These are phyloP conservation scores for Monoplex corrugatus DNA, from an alignment of 2,888 invertebrate genomes.

Conservation along the genomic window DNA sequence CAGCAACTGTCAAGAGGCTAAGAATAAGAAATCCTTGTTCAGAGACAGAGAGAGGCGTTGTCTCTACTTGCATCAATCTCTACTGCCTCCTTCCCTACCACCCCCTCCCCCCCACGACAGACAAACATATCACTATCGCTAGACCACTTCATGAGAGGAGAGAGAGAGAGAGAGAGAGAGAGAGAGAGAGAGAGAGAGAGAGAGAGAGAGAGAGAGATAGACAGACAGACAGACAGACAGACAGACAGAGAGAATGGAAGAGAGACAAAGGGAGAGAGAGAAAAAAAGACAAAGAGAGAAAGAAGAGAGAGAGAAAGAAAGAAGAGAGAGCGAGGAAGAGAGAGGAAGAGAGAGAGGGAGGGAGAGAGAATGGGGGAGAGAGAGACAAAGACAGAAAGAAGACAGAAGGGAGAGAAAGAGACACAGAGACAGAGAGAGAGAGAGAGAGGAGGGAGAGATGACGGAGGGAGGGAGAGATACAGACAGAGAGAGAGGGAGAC, in stretches of 20 bases:
- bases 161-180: not conserved
- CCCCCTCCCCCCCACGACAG: too few relatives aligned
- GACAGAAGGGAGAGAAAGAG: not conserved
- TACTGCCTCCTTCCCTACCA: too few relatives aligned
- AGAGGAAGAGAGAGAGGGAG: not conserved
- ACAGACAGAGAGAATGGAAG: not conserved
- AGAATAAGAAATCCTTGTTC: too few relatives aligned
- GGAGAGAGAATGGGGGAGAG: not conserved
- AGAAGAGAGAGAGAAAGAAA: not conserved
- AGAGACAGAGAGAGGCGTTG: too few relatives aligned
- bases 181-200: not conserved
- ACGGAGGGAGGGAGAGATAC: constrained; percentile 3
- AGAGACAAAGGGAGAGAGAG: not conserved
- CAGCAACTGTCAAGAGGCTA: too few relatives aligned
- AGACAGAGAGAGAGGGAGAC: constrained; percentile 24
- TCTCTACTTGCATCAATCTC: too few relatives aligned
- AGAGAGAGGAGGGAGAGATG: not conserved
- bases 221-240: too few relatives aligned
- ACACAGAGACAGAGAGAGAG: not conserved
- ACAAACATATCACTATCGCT: too few relatives aligned
- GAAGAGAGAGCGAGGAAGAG: not conserved
- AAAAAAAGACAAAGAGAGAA: constrained; percentile 4
- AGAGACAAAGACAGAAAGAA: too few relatives aligned
- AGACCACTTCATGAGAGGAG: too few relatives aligned
- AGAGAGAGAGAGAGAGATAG: too few relatives aligned